Evolutionary conservation across 1,140 invertebrate species (phyloP), one percentile per base, ranked within the genome.

Genomic region (Drosophila sp.): DNA sequence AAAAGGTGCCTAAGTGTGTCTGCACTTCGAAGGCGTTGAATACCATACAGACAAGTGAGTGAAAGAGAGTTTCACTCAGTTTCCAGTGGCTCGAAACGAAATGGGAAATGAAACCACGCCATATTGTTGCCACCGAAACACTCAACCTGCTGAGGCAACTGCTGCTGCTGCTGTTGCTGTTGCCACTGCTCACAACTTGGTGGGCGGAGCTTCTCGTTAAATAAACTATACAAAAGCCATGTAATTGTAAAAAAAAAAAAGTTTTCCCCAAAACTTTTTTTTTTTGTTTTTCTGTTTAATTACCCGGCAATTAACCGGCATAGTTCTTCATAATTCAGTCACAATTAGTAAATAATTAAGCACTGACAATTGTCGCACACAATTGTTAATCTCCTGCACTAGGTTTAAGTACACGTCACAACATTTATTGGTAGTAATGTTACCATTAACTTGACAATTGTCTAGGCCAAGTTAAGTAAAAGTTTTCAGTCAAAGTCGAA

Each of bases 341-440:
- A 83, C 84, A 87, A 86, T 86, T 83, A 86, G 83, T 87, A 69
- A 87, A 87, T 86, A 86, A 87, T 86, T 87, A 86, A 82, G 54
- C 76, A 50, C 60, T 81, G 66, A 82, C 83, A 87, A 87, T 82
- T 82, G 82, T 79, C 79, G 75, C 67, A 82, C 74, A 77, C 74
- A 77, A 77, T 77, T 77, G 75, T 77, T 77, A 77, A 77, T 77
- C 73, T 85, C 70, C 47, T 58, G 63, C 54, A 71, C 75, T 69
- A 62, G 27, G 57, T 64, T 35, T 70, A 66, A 66, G 61, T 71
- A 73, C 60, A 87, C 72, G 79, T 86, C 83, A 86, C 67, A 86
- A 86, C 70, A 86, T 33, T 76, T 70, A 60, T 50, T 50, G 23
- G 44, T 50, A 70, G 27, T 65, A 76, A 76, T 57, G 58, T 76